Evolutionary conservation across 2,113 vertebrate species (phyloP).

Genomic region (Gymnogyps californianus): DNA sequence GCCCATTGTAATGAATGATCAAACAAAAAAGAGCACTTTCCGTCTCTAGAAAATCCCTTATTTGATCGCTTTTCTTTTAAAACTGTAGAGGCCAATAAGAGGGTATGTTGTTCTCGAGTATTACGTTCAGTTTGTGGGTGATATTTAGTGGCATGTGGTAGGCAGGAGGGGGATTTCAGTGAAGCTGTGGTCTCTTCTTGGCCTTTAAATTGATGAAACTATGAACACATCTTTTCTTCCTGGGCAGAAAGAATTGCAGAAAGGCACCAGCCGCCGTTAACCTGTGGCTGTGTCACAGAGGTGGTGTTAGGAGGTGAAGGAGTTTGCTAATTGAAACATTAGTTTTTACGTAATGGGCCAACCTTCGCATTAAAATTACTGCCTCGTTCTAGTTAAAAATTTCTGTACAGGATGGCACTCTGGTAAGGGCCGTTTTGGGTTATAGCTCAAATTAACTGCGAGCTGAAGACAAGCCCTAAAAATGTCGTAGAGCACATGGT

Average conservation of each 20-base stretch:
- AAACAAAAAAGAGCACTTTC: not conserved
- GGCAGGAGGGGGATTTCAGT: not conserved
- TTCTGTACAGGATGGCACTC: not conserved
- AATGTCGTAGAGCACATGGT: not conserved
- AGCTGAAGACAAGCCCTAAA: not conserved
- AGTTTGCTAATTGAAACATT: not conserved
- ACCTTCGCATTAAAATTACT: not conserved
- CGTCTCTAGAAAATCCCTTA: not conserved
- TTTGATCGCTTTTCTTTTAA: not conserved
- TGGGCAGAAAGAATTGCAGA: not conserved
- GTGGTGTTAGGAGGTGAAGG: not conserved
- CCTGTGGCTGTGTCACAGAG: rapidly evolving
- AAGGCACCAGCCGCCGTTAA: not conserved
- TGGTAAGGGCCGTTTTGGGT: not conserved
- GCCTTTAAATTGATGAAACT: not conserved
- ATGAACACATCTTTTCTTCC: not conserved
- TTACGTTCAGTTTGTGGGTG: not conserved
- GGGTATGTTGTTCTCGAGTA: rapidly evolving
- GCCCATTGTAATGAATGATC: rapidly evolving
- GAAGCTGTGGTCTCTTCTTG: not conserved
- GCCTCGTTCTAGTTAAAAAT: rapidly evolving
- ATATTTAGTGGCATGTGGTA: not conserved
- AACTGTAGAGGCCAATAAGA: rapidly evolving
- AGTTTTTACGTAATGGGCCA: not conserved
- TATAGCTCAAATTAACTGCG: not conserved